Base-by-base conservation (phyloP, 2,888 invertebrate species). In the Drosophila niveifrons region DNA sequence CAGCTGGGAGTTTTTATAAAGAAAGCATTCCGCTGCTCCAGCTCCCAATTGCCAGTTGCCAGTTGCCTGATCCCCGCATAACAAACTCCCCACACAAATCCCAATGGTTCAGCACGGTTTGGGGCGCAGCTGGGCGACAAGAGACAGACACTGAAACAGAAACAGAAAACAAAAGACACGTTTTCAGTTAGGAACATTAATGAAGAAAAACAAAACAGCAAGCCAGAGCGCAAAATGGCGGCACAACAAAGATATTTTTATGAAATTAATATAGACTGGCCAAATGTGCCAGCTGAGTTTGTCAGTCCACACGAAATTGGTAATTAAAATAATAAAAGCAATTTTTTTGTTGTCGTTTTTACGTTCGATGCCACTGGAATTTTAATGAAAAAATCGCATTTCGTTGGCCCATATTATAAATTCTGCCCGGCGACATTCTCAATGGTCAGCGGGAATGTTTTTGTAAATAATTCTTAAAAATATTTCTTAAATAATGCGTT, bases 251-350 rank as follows among this genome's bases (percentile, higher is more conserved):
- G 88, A 69, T 89, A 69, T 84, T 87, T 84, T 84, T 85, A 79
- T 89, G 85, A 88, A 85, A 85, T 89, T 85, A 88, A 85, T 85
- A 89, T 85, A 82, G 81, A 88, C 76, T 84, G 72, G 56, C 57
- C 64, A 67, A 64, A 84, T 56, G 70, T 69, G 65, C 74, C 89
- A 75, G 70, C 85, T 74, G 79, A 82, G 76, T 80, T 80, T 73
- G 69, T 70, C 64, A 61, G 73, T 63, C 56, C 59, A 66, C 58
- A 59, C 50, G 55, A 63, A 90, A 89, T 89, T 80, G 90, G 90
- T 90, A 88, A 89, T 88, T 89, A 88, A 88, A 89, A 85, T 88
- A 89, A 89, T 89, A 89, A 89, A 89, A 89, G 72, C 90, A 85
- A 85, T 78, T 80, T 80, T 77, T 77, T 79, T 55, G 29, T 31